Percentiles rank a stretch among this genome's conserved stretches.
Conservation (phyloP, 92 coral and sea anemone species). For the Montipora capitata region DNA sequence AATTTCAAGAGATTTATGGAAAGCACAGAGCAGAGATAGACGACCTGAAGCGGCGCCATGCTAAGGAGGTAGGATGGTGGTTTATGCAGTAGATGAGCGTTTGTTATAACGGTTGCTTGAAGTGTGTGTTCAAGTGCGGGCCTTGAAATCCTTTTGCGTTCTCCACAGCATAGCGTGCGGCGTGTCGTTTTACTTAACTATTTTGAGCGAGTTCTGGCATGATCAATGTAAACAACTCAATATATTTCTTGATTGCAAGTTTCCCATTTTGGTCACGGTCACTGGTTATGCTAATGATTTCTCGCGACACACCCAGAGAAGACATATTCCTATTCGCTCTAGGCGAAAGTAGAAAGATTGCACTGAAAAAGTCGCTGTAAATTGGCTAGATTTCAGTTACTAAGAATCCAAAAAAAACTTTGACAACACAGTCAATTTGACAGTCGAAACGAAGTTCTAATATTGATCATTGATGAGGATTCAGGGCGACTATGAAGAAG, state of each 20-base stretch:
- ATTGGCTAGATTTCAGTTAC: too few relatives aligned
- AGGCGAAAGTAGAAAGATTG: neutral
- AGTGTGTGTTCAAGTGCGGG: neutral
- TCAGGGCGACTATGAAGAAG: too few relatives aligned
- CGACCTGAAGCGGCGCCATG: constrained; percentile 87
- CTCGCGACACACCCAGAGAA: constrained; percentile 27
- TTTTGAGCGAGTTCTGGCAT: neutral
- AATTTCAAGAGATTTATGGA: constrained; percentile 94
- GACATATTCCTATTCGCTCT: neutral
- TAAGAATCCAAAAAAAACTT: too few relatives aligned
- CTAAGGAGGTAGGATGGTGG: constrained; percentile 82
- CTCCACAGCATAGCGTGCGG: neutral
- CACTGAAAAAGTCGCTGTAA: too few relatives aligned
- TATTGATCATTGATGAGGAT: too few relatives aligned
- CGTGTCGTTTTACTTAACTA: neutral
- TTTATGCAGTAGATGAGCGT: neutral
- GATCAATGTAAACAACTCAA: neutral
- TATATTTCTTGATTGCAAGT: neutral
- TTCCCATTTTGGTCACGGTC: neutral
- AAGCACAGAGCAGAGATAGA: constrained; percentile 88
- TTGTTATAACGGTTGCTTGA: neutral
- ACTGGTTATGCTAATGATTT: constrained; percentile 1
- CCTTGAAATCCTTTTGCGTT: neutral
- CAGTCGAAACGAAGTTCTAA: too few relatives aligned
- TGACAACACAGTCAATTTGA: too few relatives aligned